Evolutionary conservation across 2,113 vertebrate species (phyloP), one percentile per base, ranked within the genome.

Genomic region (Artemisiospiza belli): DNA sequence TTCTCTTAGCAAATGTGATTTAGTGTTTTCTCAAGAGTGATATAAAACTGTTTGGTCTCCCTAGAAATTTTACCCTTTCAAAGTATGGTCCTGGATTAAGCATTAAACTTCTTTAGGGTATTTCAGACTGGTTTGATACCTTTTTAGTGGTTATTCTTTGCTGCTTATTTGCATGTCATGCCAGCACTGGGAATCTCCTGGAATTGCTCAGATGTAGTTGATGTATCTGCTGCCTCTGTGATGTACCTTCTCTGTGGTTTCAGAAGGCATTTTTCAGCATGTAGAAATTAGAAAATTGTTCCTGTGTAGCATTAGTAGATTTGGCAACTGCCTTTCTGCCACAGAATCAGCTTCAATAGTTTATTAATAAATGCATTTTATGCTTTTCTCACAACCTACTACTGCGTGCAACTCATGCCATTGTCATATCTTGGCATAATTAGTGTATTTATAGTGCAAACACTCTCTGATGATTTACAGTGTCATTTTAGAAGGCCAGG

Each of bases 391-490:
- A 12, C 27, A 69, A 24, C 15, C 5, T 55, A 3, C 12, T 47
- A 3, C 17, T 58, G 46, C 15, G 4, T 43, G 14, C 28, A 25
- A 12, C 47, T 83, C 33, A 17, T 44, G 41, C 13, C 5, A 12
- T 85, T 81, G 35, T 55, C 0, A 0, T 59, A 6, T 19, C 57
- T n/a, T 78, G 39, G 30, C 2, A 0, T 75, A 43, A 68, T 74
- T 82, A 22, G 9, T 27, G 16, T 79, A 30, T 61, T 66, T 66
- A 9, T 62, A 58, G 23, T 83, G 7, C 33, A 84, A 51, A 75
- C 8, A 63, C 10, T 4, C 86, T 83, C 52, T 85, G 21, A 43
- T 63, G 25, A 57, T 79, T 83, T 88, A 25, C 12, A 37, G 21
- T 27, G 16, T 49, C 4, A 14, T 79, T 92, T 92, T 37, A 73